Evolutionary conservation across 2,888 invertebrate genomes (phyloP).

Genomic region (Cepaea hortensis): DNA sequence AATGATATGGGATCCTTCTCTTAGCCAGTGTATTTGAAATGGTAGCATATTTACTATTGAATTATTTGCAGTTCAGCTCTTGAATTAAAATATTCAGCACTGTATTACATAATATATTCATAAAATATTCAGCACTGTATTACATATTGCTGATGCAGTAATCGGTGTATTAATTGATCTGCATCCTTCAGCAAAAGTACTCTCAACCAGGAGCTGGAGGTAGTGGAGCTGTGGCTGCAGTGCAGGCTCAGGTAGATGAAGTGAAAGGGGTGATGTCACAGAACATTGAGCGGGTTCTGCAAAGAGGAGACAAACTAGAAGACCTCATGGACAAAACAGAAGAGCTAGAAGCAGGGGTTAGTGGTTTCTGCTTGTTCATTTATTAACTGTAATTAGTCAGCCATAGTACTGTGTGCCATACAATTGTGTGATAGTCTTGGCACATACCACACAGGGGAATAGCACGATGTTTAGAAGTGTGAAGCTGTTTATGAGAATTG

Average conservation of each 20-base stretch:
- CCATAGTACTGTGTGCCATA: not conserved
- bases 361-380: slow-evolving; percentile 46
- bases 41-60: too few species aligned
- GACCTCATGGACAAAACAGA: slow-evolving; percentile 75
- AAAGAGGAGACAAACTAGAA: slow-evolving; percentile 75
- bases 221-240: slow-evolving; percentile 57
- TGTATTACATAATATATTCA: too few species aligned
- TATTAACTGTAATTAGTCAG: not conserved
- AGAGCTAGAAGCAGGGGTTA: slow-evolving; percentile 73
- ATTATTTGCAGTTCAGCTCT: too few species aligned
- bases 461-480: too few species aligned
- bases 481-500: too few species aligned
- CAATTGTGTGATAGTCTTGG: not conserved
- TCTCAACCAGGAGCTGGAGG: slow-evolving; percentile 60
- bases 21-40: too few species aligned
- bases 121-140: too few species aligned
- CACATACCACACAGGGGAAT: too few species aligned
- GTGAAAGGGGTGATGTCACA: slow-evolving; percentile 76
- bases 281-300: slow-evolving; percentile 75
- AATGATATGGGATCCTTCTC: too few species aligned
- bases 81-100: too few species aligned
- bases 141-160: not conserved
- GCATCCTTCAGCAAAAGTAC: slow-evolving; percentile 61
- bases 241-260: slow-evolving; percentile 74
- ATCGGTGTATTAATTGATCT: not conserved